Evolutionary conservation across 1,140 invertebrate genomes (phyloP), one percentile per base, ranked within the genome.

Genomic region (Lineus longissimus): DNA sequence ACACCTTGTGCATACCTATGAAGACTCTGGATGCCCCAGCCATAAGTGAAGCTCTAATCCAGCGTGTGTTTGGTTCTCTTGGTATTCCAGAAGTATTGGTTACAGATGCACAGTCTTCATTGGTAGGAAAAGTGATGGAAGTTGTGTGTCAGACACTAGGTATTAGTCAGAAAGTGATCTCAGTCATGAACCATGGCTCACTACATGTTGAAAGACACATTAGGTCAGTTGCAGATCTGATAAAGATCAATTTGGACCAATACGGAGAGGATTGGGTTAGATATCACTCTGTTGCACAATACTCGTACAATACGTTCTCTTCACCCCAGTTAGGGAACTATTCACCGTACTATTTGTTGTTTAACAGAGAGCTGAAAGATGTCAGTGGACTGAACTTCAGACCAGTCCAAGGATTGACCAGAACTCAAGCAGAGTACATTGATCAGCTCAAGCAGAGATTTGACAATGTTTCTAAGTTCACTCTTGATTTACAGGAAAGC

Each of bases 101-200:
- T 6, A 19, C n/a, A 9, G 47, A 51, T n/a, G 19, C n/a, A 7
- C 47, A 51, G 25, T 51, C 47, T 9, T 51, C 47, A 7, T 51
- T 51, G 25, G n/a, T 51, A 51, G 47, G 47, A 51, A 51, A 51
- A 51, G n/a, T 51, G 25, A 7, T 51, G 47, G 47, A 51, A 51
- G 25, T 51, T 23, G 47, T 51, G 25, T 51, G 47, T 51, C 9
- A 6, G n/a, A n/a, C 47, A 19, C n/a, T 51, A 51, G 47, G 47
- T n/a, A 51, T 51, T n/a, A 51, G 47, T 51, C 47, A 51, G 25
- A 51, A 51, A n/a, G 25, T 27, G 25, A 51, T 51, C n/a, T 51
- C 47, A 51, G 47, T 51, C n/a, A 6, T 7, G 4, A 51, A 51
- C n/a, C n/a, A 51, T 51, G 47, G 47, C 6, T 51, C 25, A 23